A percentile compares a stretch with the other conserved stretches of the same genome.
Conservation (phyloP, 1,140 invertebrate species). For the Psilanteris sp. region DNA sequence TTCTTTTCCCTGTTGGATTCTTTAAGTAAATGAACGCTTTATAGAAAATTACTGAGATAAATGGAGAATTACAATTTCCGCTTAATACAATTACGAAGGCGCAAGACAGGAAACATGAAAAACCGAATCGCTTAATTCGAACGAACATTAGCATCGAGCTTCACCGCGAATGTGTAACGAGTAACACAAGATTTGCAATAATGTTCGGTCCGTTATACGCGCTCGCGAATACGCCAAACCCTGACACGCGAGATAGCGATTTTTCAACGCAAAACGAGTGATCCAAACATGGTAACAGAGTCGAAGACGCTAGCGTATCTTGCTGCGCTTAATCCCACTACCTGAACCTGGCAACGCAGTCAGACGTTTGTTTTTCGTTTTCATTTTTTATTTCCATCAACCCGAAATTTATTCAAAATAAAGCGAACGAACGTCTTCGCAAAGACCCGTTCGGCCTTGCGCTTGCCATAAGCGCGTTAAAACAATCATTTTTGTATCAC, state of each 20-base stretch:
- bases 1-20: too few relatives aligned
- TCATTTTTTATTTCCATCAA: conserved; percentile 2
- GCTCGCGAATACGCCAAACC: conserved; percentile 6
- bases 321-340: conserved; percentile 26
- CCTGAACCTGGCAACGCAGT: conserved; percentile 1
- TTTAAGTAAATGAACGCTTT: too few relatives aligned
- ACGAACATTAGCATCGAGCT: neutral
- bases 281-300: conserved; percentile 42
- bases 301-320: conserved; percentile 18
- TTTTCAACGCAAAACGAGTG: conserved; percentile 24
- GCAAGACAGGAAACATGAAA: conserved; percentile 16
- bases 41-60: too few relatives aligned
- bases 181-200: conserved; percentile 15
- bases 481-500: too few relatives aligned
- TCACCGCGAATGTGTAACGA: conserved; percentile 8
- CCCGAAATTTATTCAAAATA: too few relatives aligned
- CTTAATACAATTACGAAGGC: neutral
- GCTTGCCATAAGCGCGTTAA: too few relatives aligned
- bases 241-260: conserved; percentile 13
- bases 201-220: conserved; percentile 19
- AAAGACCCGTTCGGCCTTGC: too few relatives aligned
- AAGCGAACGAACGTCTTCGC: too few relatives aligned
- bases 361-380: neutral
- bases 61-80: neutral
- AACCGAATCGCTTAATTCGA: conserved; percentile 7